phyloP scores from a whole-genome alignment of 2,113 vertebrate species.

The Pluvianellus socialis region DNA sequence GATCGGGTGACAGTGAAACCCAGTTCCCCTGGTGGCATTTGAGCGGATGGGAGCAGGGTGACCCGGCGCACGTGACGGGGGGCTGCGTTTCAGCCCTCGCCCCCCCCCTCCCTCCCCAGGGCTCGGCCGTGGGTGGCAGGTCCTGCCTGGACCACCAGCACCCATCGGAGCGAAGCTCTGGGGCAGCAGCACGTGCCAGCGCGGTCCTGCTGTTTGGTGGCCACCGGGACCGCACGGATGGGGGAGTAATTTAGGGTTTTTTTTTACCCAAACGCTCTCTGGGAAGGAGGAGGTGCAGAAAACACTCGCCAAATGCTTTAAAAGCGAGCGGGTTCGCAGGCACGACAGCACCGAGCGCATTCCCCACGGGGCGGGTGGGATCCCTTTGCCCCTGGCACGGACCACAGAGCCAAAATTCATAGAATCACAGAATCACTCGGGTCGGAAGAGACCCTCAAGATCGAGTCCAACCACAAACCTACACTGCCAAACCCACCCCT shows the following conservation, averaged over 20 bases:
- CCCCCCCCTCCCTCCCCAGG: no score
- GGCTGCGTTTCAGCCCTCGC: background rate
- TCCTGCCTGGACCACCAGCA: background rate
- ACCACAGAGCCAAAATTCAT: fast-evolving
- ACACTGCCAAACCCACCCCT: no score
- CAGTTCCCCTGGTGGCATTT: background rate
- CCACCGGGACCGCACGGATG: background rate
- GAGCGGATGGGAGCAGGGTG: background rate
- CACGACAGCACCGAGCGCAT: background rate
- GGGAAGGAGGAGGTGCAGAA: fast-evolving
- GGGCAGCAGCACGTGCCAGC: background rate
- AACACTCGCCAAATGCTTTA: fast-evolving
- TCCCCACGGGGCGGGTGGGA: background rate
- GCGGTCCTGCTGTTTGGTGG: fast-evolving
- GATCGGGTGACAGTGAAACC: constrained; percentile 4
- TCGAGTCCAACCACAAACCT: no score
- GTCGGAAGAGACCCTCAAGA: no score
- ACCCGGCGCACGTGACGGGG: background rate
- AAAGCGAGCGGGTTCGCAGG: fast-evolving
- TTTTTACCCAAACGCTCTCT: fast-evolving
- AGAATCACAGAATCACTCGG: no score
- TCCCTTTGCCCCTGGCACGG: fast-evolving
- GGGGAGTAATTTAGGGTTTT: fast-evolving
- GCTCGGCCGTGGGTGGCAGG: fast-evolving
- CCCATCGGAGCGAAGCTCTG: background rate